Evolutionary conservation across 92 coral and sea anemone genomes (phyloP).

Genomic region (Hydrozoanthus gracilis): DNA sequence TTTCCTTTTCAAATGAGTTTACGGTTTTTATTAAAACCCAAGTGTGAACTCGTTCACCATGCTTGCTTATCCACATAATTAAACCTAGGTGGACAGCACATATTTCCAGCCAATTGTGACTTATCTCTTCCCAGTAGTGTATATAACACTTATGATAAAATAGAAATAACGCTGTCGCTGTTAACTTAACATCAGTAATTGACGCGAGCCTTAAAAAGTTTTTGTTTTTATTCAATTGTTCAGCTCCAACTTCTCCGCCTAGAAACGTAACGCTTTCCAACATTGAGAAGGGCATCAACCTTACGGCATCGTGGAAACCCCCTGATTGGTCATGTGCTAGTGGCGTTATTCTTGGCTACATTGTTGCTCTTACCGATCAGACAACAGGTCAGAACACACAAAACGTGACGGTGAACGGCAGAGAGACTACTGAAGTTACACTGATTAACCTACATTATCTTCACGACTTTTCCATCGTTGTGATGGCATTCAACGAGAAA

Average conservation of each 20-base stretch:
- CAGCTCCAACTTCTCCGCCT: conserved; percentile 23
- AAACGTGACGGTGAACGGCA: not conserved
- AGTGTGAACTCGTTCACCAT: too few species aligned
- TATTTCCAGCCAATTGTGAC: too few species aligned
- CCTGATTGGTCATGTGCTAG: not conserved
- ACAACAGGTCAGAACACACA: not conserved
- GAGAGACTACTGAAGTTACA: not conserved
- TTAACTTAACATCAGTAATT: too few species aligned
- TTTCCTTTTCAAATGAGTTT: too few species aligned
- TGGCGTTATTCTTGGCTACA: conserved; percentile 30
- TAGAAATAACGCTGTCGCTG: too few species aligned
- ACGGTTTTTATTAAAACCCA: too few species aligned
- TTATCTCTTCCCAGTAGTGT: too few species aligned
- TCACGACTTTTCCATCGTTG: conserved; percentile 21
- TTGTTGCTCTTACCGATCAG: conserved; percentile 3
- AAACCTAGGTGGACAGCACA: too few species aligned
- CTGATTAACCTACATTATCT: conserved; percentile 5
- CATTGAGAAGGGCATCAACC: conserved; percentile 24
- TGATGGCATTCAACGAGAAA: conserved; percentile 24
- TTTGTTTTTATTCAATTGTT: not conserved
- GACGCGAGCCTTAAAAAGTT: not conserved
- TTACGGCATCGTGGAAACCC: conserved; percentile 18
- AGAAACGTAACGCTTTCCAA: conserved; percentile 29
- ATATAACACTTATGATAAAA: too few species aligned
- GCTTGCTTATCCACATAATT: too few species aligned